These are phyloP conservation scores for Himalopsyche japonica DNA, from an alignment of 2,888 invertebrate species.

Conservation along the genomic window DNA sequence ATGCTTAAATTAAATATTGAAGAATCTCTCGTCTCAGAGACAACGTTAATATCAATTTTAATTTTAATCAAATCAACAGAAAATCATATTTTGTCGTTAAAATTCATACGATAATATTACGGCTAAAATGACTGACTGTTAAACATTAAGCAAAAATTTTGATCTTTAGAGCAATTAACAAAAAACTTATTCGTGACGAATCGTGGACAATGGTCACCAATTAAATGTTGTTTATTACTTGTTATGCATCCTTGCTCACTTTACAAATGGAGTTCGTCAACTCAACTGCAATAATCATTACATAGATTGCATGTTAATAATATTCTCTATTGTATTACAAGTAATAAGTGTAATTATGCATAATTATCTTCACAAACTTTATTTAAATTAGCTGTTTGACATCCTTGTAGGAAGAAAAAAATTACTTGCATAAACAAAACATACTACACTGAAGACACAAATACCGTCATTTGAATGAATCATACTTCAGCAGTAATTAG, in stretches of 20 bases:
- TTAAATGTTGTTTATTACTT: not conserved
- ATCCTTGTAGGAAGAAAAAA: too few relatives aligned
- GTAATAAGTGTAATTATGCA: not conserved
- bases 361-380: not conserved
- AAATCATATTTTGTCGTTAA: too few relatives aligned
- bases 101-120: too few relatives aligned
- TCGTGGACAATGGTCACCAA: not conserved
- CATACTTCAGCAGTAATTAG: too few relatives aligned
- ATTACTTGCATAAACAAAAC: too few relatives aligned
- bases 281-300: not conserved
- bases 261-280: not conserved
- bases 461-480: too few relatives aligned
- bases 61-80: too few relatives aligned
- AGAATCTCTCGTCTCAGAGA: too few relatives aligned
- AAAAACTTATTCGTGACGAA: not conserved
- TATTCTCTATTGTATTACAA: not conserved
- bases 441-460: too few relatives aligned
- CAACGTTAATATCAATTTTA: too few relatives aligned
- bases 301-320: not conserved
- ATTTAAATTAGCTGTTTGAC: not conserved
- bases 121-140: too few relatives aligned
- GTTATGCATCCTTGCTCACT: not conserved
- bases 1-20: too few relatives aligned
- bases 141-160: not conserved
- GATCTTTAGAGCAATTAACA: not conserved